These are phyloP conservation scores for Conopomorpha cramerella DNA, from an alignment of 1,140 invertebrate genomes.

Conservation along the genomic window DNA sequence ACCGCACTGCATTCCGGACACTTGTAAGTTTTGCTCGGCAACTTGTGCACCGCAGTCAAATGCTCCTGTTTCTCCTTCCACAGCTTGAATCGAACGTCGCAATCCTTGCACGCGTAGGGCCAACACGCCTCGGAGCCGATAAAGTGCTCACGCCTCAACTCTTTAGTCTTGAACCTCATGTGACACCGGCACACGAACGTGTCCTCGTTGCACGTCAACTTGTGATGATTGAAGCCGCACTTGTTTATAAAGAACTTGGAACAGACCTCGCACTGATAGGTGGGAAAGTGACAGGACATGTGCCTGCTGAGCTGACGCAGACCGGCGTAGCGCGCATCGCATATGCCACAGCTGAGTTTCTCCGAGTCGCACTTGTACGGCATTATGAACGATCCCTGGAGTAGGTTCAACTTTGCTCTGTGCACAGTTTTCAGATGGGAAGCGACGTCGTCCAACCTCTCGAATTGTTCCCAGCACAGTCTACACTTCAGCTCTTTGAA, in stretches of 20 bases:
- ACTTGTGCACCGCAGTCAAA: not conserved
- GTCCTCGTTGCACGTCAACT: slow-evolving; percentile 1
- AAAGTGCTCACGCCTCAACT: slow-evolving; percentile 7
- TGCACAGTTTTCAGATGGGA: no score
- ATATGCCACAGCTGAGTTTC: no score
- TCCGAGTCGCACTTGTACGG: no score
- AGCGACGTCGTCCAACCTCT: no score
- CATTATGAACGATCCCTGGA: no score
- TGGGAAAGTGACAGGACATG: no score
- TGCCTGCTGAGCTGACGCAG: no score
- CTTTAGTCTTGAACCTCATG: slow-evolving; percentile 1
- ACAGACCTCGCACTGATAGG: not conserved
- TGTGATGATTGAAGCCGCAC: not conserved
- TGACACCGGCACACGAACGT: slow-evolving; percentile 6
- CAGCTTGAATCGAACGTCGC: slow-evolving; percentile 2
- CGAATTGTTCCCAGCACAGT: no score
- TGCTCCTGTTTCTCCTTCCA: slow-evolving; percentile 5
- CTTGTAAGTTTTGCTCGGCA: slow-evolving; percentile 3
- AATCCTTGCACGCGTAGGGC: slow-evolving; percentile 2
- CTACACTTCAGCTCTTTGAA: no score
- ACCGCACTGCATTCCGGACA: slow-evolving; percentile 13
- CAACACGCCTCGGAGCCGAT: slow-evolving; percentile 1
- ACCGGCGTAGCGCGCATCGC: no score
- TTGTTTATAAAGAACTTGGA: slow-evolving; percentile 1
- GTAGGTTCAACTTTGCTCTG: no score